Evolutionary conservation across 1,140 invertebrate genomes (phyloP).

Genomic region (Drosophila yakuba): DNA sequence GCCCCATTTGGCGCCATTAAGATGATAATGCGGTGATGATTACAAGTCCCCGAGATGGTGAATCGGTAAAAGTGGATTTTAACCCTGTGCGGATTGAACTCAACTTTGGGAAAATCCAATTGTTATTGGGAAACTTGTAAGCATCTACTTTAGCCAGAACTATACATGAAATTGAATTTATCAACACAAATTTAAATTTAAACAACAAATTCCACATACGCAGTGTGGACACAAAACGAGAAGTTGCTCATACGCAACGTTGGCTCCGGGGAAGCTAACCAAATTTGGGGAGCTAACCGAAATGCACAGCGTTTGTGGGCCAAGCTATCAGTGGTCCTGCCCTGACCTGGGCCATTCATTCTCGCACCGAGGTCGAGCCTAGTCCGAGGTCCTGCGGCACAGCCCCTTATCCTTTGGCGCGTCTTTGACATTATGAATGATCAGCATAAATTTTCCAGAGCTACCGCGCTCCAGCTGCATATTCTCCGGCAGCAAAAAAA

Average conservation of each 20-base stretch:
- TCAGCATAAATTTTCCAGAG: conserved; percentile 80
- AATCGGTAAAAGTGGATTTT: conserved; percentile 19
- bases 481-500: conserved; percentile 29
- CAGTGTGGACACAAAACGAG: conserved; percentile 6
- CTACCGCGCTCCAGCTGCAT: conserved; percentile 56
- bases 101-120: neutral
- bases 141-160: too few species aligned
- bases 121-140: neutral
- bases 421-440: conserved; percentile 81
- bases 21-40: conserved; percentile 38
- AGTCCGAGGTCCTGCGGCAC: conserved; percentile 26
- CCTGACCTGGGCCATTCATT: conserved; percentile 72
- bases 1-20: conserved; percentile 18
- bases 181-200: neutral
- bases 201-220: neutral
- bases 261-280: conserved; percentile 17
- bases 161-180: too few species aligned
- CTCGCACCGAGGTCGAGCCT: conserved; percentile 48
- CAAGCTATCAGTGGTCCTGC: conserved; percentile 36
- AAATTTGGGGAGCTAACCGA: conserved; percentile 6
- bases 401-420: conserved; percentile 34
- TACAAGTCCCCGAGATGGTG: conserved; percentile 26
- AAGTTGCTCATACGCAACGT: conserved; percentile 22
- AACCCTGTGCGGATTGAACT: neutral
- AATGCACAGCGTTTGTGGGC: conserved; percentile 27